Conservation (phyloP, 2,113 vertebrate species). For the Thryonomys swinderianus region DNA sequence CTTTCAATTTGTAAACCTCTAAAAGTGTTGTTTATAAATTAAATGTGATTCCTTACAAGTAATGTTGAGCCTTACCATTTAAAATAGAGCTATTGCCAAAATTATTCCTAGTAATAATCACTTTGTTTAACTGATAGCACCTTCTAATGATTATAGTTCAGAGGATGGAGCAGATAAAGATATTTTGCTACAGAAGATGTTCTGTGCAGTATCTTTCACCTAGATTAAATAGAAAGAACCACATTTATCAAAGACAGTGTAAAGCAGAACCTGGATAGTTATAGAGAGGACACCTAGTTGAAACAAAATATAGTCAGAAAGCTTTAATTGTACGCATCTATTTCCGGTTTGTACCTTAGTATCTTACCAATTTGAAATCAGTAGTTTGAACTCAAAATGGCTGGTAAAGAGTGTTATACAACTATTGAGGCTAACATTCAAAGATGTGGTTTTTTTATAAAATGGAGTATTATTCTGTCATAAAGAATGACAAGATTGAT, state of each 20-base stretch:
- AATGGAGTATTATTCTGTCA: too few relatives aligned
- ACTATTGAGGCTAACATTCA: background rate
- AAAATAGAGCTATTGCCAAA: background rate
- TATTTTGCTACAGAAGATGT: background rate
- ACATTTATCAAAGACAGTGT: background rate
- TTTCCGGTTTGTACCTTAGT: slow-evolving; percentile 1
- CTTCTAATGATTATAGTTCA: background rate
- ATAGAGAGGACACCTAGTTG: background rate
- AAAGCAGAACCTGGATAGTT: background rate
- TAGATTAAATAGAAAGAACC: background rate
- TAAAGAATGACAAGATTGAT: too few relatives aligned
- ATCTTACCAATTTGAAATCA: background rate
- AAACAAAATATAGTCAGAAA: slow-evolving; percentile 19
- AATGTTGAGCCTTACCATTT: background rate
- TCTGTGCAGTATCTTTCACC: background rate
- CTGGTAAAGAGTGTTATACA: background rate
- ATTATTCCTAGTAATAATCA: background rate
- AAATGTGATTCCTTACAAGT: background rate
- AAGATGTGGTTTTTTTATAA: too few relatives aligned
- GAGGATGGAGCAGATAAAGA: background rate
- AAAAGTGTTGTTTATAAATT: background rate
- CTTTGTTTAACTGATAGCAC: background rate
- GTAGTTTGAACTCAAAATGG: background rate
- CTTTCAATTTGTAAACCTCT: background rate
- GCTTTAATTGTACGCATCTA: background rate